Base-by-base conservation (phyloP, 2,797 vertebrate genomes). In the Sebastes diploproa region DNA sequence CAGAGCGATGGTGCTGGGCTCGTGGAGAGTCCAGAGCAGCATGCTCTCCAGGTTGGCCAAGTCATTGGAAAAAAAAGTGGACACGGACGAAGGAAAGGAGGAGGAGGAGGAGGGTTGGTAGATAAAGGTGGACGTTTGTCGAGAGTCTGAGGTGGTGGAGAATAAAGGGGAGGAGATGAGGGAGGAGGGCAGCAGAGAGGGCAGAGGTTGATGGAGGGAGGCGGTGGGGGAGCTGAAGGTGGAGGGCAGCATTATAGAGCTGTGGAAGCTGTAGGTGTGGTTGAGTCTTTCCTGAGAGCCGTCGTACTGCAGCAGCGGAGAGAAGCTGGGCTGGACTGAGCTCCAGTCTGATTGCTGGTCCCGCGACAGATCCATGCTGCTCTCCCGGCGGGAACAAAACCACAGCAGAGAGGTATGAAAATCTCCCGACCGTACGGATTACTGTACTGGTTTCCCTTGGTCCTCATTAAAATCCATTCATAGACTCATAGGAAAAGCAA, bases 1-100 rank as follows among this genome's bases (percentile, higher is more conserved):
- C 55, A 98, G 94, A 20, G 95, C 95, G 30, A 96, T 96, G 42
- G 96, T 97, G 82, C 94, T 86, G 0, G 97, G 97, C 85, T 98
- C 97, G 20, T 96, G 94, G 0, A 95, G 93, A 0, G 97, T 97
- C 80, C 97, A 93, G 59, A 98, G 95, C 50, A 98, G 87, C 85
- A 96, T 94, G 80, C 94, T 96, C 91, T 97, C 95, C 83, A 98
- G 87, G 66, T 97, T 93, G 23, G 96, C 86, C 70, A 96, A 91
- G 25, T 95, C 94, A 14, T 86, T 93, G 1, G 84, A 77, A 3
- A 91, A 78, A 10, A 91, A 69, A 72, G 86, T 84, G 65, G 88
- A 56, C 1, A 80, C 27, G 42, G 78, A 73, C 5, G 75, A 42
- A 13, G 77, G 72, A 6, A 79, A 78, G 30, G 82, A 63, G 63